Evolutionary conservation across 2,113 vertebrate genomes (phyloP).

Genomic region (Vulpes ferrilata): DNA sequence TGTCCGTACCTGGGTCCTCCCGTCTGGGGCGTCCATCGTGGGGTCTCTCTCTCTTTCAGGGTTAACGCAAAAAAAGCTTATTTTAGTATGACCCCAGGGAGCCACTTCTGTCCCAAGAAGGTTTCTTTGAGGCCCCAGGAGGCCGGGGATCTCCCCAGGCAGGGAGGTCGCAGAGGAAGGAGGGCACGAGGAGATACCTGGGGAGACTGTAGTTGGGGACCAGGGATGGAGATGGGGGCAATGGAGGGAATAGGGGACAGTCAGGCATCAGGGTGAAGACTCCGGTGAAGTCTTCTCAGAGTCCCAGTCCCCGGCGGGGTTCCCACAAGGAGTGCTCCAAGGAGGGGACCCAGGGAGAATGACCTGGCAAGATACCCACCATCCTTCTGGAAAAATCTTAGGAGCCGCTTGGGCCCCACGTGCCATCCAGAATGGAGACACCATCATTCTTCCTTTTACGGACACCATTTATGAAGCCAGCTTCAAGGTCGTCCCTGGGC

Average conservation of each 20-base stretch:
- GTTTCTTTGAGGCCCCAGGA: background rate
- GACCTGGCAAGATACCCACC: accelerated
- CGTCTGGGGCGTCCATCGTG: accelerated
- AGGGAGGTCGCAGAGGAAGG: background rate
- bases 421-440: background rate
- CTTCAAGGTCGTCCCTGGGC: background rate
- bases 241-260: accelerated
- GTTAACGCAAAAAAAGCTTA: background rate
- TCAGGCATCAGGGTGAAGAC: background rate
- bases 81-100: background rate
- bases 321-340: accelerated
- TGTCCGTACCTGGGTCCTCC: background rate
- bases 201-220: background rate
- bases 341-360: accelerated
- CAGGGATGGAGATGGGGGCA: background rate
- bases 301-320: background rate
- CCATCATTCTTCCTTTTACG: too few relatives aligned
- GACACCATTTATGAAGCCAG: background rate
- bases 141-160: background rate
- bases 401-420: background rate
- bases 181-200: background rate
- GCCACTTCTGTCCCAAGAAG: background rate
- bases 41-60: background rate
- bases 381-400: background rate
- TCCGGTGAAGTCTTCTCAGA: background rate